phyloP scores from a whole-genome alignment of 1,140 invertebrate genomes.

The Euschistus heros region DNA sequence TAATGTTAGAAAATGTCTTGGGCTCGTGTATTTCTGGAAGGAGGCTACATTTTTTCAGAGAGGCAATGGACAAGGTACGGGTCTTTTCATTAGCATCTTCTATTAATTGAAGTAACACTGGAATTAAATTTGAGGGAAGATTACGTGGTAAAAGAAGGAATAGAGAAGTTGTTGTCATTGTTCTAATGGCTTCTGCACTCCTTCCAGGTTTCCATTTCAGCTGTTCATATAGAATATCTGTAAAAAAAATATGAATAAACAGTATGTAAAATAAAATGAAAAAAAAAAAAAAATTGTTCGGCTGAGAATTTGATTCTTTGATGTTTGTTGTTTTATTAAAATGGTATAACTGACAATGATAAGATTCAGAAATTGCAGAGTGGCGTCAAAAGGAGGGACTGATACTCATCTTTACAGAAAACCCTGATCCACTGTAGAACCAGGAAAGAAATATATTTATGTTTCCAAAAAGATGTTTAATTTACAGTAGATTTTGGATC shows the following conservation, averaged over 20 bases:
- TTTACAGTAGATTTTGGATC: no score
- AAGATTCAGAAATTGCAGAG: no score
- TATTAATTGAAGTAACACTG: constrained; percentile 44
- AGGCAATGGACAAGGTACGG: constrained; percentile 48
- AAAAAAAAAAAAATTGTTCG: no score
- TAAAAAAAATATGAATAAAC: constrained; percentile 26
- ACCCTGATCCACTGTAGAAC: no score
- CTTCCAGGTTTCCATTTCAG: constrained; percentile 73
- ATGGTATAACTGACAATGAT: no score
- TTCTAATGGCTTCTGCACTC: constrained; percentile 65
- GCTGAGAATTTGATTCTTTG: no score
- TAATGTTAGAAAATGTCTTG: constrained; percentile 7
- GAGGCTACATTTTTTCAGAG: constrained; percentile 28
- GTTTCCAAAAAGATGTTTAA: no score
- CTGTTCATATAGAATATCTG: constrained; percentile 59
- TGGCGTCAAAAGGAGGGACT: no score
- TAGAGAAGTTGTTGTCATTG: constrained; percentile 62
- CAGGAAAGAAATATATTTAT: no score
- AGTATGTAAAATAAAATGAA: background rate
- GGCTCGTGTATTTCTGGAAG: background rate
- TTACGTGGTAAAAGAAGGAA: constrained; percentile 38
- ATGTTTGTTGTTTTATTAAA: no score
- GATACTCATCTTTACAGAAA: no score
- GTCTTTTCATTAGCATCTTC: constrained; percentile 56
- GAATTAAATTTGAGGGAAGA: constrained; percentile 40